phyloP scores from a whole-genome alignment of 2,888 invertebrate species.

The Platycheirus albimanus region DNA sequence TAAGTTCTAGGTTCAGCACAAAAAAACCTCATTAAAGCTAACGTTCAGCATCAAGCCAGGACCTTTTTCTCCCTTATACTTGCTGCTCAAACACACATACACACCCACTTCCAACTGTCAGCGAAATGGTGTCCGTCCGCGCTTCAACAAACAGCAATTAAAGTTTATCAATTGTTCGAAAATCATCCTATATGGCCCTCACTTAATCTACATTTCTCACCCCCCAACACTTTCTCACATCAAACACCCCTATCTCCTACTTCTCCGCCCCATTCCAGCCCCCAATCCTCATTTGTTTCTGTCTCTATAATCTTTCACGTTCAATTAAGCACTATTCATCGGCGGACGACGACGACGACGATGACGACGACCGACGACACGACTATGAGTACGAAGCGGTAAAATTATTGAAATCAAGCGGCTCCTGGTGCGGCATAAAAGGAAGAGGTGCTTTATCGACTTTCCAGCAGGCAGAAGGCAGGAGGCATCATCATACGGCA shows the following conservation, averaged over 20 bases:
- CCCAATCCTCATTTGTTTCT: constrained; percentile 16
- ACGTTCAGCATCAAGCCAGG: background rate
- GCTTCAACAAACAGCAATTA: constrained; percentile 73
- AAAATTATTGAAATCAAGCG: constrained; percentile 65
- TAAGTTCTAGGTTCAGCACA: constrained; percentile 4
- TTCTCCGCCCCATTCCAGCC: background rate
- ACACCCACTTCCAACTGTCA: constrained; percentile 56
- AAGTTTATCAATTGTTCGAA: constrained; percentile 73
- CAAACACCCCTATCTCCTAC: background rate
- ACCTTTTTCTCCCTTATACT: constrained; percentile 2
- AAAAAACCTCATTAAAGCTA: constrained; percentile 28
- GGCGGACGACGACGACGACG: background rate
- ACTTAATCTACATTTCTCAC: constrained; percentile 43
- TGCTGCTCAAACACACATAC: background rate
- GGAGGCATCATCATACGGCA: constrained; percentile 6
- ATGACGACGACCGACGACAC: too few relatives aligned
- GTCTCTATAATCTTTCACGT: constrained; percentile 70
- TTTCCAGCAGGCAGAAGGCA: constrained; percentile 56
- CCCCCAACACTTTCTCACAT: background rate
- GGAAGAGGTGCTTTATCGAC: constrained; percentile 48
- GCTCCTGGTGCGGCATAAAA: constrained; percentile 16
- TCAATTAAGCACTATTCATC: constrained; percentile 73
- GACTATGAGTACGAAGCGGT: constrained; percentile 39
- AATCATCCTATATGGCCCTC: constrained; percentile 48
- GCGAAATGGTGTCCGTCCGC: constrained; percentile 56